Conservation (phyloP, 2,888 invertebrate species). For the Drosophila lacicola region DNA sequence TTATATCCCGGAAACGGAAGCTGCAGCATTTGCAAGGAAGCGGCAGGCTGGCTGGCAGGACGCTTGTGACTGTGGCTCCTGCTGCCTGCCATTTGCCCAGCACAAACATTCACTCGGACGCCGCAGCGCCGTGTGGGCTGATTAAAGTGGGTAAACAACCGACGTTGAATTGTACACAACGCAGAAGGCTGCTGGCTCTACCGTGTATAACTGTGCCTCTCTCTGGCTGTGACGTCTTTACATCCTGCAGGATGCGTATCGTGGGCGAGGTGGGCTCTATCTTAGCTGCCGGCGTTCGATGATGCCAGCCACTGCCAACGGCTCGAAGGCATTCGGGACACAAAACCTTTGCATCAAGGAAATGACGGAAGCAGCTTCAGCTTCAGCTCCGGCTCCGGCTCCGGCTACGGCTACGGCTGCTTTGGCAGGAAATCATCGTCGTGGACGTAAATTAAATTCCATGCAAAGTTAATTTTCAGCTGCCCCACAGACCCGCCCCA, state of each 20-base stretch:
- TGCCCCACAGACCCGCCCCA: not conserved
- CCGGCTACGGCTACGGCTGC: constrained; percentile 48
- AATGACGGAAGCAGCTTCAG: constrained; percentile 80
- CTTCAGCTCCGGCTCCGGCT: constrained; percentile 22
- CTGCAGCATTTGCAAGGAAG: constrained; percentile 85
- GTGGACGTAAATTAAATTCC: constrained; percentile 83
- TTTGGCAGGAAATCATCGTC: constrained; percentile 82
- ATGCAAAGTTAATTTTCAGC: constrained; percentile 75
- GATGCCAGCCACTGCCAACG: not conserved
- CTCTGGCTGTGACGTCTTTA: constrained; percentile 52
- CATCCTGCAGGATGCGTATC: constrained; percentile 76
- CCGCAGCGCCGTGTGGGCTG: constrained; percentile 45
- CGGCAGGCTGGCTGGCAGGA: constrained; percentile 40
- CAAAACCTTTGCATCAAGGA: constrained; percentile 69
- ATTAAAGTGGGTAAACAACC: constrained; percentile 79
- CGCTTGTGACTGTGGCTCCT: constrained; percentile 25
- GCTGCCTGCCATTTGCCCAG: constrained; percentile 30
- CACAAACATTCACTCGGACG: constrained; percentile 46
- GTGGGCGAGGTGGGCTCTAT: constrained; percentile 40
- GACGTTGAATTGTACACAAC: constrained; percentile 51
- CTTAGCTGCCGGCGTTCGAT: constrained; percentile 19
- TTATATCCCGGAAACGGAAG: constrained; percentile 86
- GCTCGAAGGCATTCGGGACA: constrained; percentile 13
- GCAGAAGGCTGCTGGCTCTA: constrained; percentile 11
- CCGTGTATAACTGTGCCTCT: constrained; percentile 15